A percentile compares a stretch with the other conserved stretches of the same genome.
These are phyloP conservation scores for Rotaria socialis DNA, from an alignment of 2,888 invertebrate species.

Conservation along the genomic window DNA sequence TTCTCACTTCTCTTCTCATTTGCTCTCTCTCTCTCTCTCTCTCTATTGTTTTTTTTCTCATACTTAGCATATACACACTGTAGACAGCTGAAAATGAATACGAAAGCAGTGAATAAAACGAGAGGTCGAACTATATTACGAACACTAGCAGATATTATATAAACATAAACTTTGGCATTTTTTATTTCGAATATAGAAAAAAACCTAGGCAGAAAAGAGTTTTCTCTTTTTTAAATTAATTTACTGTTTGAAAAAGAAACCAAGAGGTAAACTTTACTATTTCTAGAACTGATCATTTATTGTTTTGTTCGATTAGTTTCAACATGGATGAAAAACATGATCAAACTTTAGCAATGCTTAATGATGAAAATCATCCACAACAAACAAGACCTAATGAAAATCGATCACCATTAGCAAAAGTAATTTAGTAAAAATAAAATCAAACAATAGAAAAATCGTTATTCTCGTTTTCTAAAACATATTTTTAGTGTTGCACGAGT, in stretches of 20 bases:
- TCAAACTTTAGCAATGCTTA: constrained; percentile 11
- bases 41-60: not conserved
- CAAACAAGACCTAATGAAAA: not conserved
- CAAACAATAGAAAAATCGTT: not conserved
- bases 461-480: not conserved
- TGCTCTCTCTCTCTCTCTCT: not conserved
- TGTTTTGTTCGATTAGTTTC: not conserved
- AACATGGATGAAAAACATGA: constrained; percentile 16
- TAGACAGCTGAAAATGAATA: not conserved
- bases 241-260: not conserved
- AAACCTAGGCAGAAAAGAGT: not conserved
- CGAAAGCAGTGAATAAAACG: not conserved
- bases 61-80: not conserved
- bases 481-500: not conserved
- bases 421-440: not conserved
- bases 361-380: not conserved
- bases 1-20: constrained; percentile 7
- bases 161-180: not conserved
- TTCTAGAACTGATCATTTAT: not conserved
- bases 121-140: not conserved
- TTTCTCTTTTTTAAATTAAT: not conserved
- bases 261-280: not conserved
- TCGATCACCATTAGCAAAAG: not conserved
- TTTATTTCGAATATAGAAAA: not conserved
- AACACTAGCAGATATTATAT: not conserved